Base-by-base conservation (phyloP, 2,888 invertebrate species). In the Andrena trimmerana region DNA sequence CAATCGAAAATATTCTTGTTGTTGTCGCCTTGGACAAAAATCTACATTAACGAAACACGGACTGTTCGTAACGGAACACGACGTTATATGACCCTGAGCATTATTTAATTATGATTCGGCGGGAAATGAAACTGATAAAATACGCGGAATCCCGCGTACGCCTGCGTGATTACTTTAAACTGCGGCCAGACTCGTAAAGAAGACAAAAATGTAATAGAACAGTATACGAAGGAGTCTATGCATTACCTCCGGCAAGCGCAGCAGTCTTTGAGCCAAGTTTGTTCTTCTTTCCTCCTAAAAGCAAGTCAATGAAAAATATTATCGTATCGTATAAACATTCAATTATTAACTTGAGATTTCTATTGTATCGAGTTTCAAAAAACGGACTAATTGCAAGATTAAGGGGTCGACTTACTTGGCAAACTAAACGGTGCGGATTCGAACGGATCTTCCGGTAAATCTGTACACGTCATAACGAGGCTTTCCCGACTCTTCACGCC, bases 361-460 rank as follows among this genome's bases (percentile, higher is more conserved):
- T 52, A 52, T 13, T 67, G 2, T 2, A 33, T 6, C n/a, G n/a
- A 36, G 24, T 7, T 4, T 42, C 20, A 7, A 73, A 13, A 16
- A 24, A 6, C 0, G 42, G 13, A 5, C 3, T 42, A 42, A 16
- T 16, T 42, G 16, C 10, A 5, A 57, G 52, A 27, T 48, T 33
- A 4, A 78, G 4, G 1, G 90, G 13, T 42, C 16, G 81, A 90
- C 94, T 94, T 94, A 96, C 96, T 95, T 93, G 97, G 96, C 93
- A 96, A 95, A 94, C 96, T 97, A 93, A 98, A 97, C 27, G 98
- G 98, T 77, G 97, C 97, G 89, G 97, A 96, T 90, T 97, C 96
- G 94, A 98, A 98, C 20, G 97, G 97, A 94, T 97, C 97, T 91
- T 96, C 96, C 4, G 95, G 94, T 75, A 95, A 92, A 68, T 95